phyloP scores from a whole-genome alignment of 2,113 vertebrate genomes.

The Peromyscus maniculatus region DNA sequence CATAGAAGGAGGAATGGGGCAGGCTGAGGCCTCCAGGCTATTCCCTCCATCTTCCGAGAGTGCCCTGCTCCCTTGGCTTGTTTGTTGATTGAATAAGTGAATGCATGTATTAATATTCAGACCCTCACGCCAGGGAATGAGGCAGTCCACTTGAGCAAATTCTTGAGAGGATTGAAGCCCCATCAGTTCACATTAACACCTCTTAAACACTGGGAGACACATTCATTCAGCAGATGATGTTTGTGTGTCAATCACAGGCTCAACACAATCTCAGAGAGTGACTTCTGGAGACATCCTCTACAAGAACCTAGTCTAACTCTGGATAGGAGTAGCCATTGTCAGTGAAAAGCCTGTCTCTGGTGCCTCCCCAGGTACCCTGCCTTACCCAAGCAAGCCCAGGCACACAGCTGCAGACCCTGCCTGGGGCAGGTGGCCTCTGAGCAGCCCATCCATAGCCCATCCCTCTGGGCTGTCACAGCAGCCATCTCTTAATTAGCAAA shows the following conservation, averaged over 20 bases:
- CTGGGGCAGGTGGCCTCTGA: not conserved
- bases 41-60: not conserved
- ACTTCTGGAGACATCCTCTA: not conserved
- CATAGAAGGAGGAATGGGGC: fast-evolving
- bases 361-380: fast-evolving
- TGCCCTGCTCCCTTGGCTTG: not conserved
- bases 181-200: not conserved
- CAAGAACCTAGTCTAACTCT: fast-evolving
- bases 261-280: fast-evolving
- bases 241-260: fast-evolving
- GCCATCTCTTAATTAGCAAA: conserved; percentile 87
- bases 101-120: not conserved
- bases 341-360: fast-evolving
- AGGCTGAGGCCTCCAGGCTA: not conserved
- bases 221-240: not conserved
- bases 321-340: fast-evolving
- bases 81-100: conserved; percentile 48
- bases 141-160: not conserved
- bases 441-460: not conserved
- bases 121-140: not conserved
- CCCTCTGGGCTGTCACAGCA: conserved; percentile 70
- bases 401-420: not conserved
- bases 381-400: fast-evolving
- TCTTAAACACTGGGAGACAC: not conserved
- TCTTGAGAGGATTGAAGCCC: not conserved